Evolutionary conservation across 1,140 invertebrate genomes (phyloP).

Genomic region (Drosophila subobscura): DNA sequence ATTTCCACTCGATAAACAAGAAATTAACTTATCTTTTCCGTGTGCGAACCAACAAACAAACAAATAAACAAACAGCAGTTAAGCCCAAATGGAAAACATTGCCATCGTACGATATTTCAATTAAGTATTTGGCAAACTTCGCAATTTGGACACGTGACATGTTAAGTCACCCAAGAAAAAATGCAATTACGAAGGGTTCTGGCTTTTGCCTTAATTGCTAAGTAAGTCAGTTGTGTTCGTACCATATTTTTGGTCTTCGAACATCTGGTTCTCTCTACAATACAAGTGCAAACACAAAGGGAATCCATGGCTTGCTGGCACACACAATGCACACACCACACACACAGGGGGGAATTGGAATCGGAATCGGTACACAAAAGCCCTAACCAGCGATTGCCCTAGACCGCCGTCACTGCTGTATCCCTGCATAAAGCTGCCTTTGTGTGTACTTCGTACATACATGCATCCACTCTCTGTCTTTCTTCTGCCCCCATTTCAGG

Average conservation of each 20-base stretch:
- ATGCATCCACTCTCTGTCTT: no score
- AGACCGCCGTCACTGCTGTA: conserved; percentile 20
- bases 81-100: conserved; percentile 36
- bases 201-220: not conserved
- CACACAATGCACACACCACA: conserved; percentile 1
- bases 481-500: conserved; percentile 12
- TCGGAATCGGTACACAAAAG: conserved; percentile 33
- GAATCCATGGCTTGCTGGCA: conserved; percentile 22
- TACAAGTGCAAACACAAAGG: conserved; percentile 31
- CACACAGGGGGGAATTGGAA: conserved; percentile 9
- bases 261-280: conserved; percentile 18
- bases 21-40: conserved; percentile 45
- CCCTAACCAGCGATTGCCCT: conserved; percentile 28
- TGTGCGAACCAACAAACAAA: conserved; percentile 22
- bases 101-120: conserved; percentile 26
- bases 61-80: conserved; percentile 19
- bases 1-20: conserved; percentile 22
- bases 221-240: conserved; percentile 24
- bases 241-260: conserved; percentile 37
- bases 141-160: conserved; percentile 28
- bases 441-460: no score
- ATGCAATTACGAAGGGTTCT: conserved; percentile 20
- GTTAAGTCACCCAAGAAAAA: conserved; percentile 22
- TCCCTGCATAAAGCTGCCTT: conserved; percentile 40
- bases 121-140: conserved; percentile 19